Conservation (phyloP, 2,797 vertebrate species). For the Tokudaia tokunoshimensis region DNA sequence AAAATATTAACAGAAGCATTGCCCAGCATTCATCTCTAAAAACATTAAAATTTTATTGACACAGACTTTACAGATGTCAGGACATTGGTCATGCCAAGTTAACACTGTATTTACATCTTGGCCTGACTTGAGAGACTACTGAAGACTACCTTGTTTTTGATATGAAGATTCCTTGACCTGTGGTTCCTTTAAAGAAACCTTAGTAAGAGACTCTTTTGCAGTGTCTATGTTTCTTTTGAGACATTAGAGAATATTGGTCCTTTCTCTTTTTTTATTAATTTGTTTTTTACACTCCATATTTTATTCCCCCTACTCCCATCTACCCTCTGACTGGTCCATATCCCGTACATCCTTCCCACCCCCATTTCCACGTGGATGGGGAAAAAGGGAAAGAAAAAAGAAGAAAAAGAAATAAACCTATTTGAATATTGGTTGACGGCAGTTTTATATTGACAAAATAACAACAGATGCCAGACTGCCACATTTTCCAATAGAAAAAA, state of each 20-base stretch:
- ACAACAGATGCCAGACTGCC: not conserved
- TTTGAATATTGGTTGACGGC: not conserved
- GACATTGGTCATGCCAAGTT: conserved; percentile 75
- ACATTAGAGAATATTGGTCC: conserved; percentile 34
- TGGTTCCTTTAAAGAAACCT: conserved; percentile 64
- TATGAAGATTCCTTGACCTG: conserved; percentile 60
- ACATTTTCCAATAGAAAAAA: not conserved
- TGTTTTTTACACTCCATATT: too few relatives aligned
- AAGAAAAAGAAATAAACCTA: not conserved
- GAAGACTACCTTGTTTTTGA: conserved; percentile 74
- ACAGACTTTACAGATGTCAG: conserved; percentile 81
- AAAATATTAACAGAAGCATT: conserved; percentile 79
- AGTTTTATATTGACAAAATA: not conserved
- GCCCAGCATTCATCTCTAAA: conserved; percentile 77
- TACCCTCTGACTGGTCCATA: too few relatives aligned
- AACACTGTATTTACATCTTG: conserved; percentile 80
- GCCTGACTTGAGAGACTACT: conserved; percentile 69
- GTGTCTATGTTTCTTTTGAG: not conserved
- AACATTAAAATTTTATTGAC: conserved; percentile 83
- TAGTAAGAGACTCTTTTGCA: conserved; percentile 62
- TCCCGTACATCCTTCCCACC: too few relatives aligned
- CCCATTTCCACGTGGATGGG: not conserved
- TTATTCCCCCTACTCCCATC: too few relatives aligned
- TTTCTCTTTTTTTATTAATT: not conserved
- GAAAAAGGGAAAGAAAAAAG: not conserved